phyloP scores from a whole-genome alignment of 1,140 invertebrate species.

The Drosophila pachea region DNA sequence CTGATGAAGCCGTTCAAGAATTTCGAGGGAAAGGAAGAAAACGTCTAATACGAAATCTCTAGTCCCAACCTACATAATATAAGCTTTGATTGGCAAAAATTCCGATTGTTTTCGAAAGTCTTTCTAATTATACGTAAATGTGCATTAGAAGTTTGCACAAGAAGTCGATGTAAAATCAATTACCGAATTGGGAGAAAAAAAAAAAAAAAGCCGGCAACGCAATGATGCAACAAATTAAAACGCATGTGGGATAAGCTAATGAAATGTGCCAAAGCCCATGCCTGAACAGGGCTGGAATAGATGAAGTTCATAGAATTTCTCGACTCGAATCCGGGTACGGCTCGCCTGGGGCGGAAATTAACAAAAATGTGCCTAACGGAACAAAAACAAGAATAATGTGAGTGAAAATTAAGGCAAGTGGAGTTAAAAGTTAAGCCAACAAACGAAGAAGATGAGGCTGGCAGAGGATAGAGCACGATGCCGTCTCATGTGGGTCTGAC shows the following conservation, averaged over 20 bases:
- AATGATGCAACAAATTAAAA: constrained; percentile 75
- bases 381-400: constrained; percentile 63
- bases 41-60: background rate
- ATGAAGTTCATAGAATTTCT: constrained; percentile 26
- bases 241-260: constrained; percentile 59
- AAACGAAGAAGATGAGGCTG: constrained; percentile 69
- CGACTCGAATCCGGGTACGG: background rate
- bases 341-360: constrained; percentile 62
- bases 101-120: constrained; percentile 29
- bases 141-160: constrained; percentile 61
- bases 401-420: constrained; percentile 71
- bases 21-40: background rate
- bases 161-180: constrained; percentile 64
- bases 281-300: background rate
- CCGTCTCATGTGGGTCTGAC: constrained; percentile 30
- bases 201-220: constrained; percentile 49
- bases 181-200: constrained; percentile 20
- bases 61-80: background rate
- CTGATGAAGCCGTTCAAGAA: too few species aligned
- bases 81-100: background rate
- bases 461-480: constrained; percentile 12
- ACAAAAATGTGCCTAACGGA: constrained; percentile 64
- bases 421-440: constrained; percentile 75
- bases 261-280: constrained; percentile 43
- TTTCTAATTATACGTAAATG: constrained; percentile 59